phyloP scores from a whole-genome alignment of 1,140 invertebrate genomes.

The Polypedilum pembai region DNA sequence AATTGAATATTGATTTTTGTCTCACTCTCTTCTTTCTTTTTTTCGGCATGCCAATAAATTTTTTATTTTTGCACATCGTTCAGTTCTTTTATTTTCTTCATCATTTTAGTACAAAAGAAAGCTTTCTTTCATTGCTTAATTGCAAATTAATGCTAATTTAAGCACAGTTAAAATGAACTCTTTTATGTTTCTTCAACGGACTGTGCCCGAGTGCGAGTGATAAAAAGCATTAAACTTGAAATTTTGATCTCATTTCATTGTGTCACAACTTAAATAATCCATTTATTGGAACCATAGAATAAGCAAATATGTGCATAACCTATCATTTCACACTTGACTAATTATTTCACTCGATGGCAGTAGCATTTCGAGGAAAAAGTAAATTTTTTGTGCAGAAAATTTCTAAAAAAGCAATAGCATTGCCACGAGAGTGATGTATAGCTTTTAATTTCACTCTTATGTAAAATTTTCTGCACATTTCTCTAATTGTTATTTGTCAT shows the following conservation, averaged over 20 bases:
- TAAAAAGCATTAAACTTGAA: background rate
- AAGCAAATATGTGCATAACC: background rate
- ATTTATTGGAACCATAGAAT: background rate
- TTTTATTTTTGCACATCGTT: background rate
- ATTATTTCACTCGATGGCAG: background rate
- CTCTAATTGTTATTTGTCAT: background rate
- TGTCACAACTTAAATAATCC: background rate
- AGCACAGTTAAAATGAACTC: background rate
- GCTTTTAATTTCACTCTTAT: background rate
- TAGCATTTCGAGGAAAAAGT: background rate
- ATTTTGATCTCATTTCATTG: background rate
- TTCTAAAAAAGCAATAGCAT: background rate
- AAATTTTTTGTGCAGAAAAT: background rate
- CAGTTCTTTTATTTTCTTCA: background rate
- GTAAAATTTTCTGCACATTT: background rate
- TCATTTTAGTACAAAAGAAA: background rate
- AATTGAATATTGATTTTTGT: constrained; percentile 19
- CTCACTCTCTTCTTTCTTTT: background rate
- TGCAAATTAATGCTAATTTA: constrained; percentile 1
- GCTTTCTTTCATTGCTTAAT: constrained; percentile 8
- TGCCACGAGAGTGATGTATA: background rate
- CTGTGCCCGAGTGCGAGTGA: no score
- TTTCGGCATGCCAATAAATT: background rate
- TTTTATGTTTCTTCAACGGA: background rate
- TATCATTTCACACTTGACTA: background rate